These are phyloP conservation scores for Coilia nasus DNA, from an alignment of 2,797 vertebrate genomes.

Conservation along the genomic window DNA sequence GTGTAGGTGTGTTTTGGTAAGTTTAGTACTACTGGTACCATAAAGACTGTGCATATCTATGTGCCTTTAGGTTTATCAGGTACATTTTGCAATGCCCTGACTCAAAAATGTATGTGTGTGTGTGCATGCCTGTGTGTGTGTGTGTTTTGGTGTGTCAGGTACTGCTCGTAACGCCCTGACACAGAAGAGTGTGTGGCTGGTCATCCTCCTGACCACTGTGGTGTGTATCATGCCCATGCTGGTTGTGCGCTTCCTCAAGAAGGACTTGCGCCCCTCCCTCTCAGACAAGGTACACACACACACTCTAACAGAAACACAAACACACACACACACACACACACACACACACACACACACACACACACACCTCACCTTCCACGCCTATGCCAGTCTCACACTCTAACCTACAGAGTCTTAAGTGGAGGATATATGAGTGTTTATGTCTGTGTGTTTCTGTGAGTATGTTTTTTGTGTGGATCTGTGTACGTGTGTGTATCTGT, in stretches of 20 bases:
- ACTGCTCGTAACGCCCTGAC: conserved; percentile 75
- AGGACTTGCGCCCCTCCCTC: conserved; percentile 73
- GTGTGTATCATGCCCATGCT: conserved; percentile 79
- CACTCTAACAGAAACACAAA: no score
- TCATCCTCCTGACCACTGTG: conserved; percentile 82
- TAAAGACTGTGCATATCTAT: not conserved
- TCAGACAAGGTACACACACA: conserved; percentile 58
- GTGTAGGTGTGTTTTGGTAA: no score
- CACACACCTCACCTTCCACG: not conserved
- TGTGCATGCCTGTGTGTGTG: not conserved
- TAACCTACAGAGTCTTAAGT: no score
- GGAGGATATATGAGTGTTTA: not conserved
- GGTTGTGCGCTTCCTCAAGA: conserved; percentile 74
- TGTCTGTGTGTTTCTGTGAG: not conserved
- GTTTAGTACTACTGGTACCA: no score
- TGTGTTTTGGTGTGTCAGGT: conserved; percentile 64
- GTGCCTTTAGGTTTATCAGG: conserved; percentile 63
- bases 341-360: not conserved
- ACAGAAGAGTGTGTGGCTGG: conserved; percentile 80
- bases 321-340: not conserved
- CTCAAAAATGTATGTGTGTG: conserved; percentile 60
- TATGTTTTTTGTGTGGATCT: not conserved
- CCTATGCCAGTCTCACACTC: not conserved
- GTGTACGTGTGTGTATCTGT: not conserved
- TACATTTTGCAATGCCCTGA: conserved; percentile 74